Evolutionary conservation across 2,888 invertebrate genomes (phyloP), one percentile per base, ranked within the genome.

Genomic region (Nomada flava): DNA sequence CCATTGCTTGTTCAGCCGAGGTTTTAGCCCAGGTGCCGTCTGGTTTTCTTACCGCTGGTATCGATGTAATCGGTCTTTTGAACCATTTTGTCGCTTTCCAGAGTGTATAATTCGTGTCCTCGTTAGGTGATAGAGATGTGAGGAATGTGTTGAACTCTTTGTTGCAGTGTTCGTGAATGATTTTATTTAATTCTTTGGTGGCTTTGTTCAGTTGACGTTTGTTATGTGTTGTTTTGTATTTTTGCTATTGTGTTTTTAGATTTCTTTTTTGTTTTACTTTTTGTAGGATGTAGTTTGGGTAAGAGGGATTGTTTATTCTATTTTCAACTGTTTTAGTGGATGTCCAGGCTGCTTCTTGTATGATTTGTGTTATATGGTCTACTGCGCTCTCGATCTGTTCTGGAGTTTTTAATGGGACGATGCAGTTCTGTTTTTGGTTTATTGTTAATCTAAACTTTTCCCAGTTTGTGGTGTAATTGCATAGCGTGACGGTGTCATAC

Each of bases 231-330:
- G 42, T 69, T 29, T 67, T 76, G 20, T 26, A 10, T 18, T 20
- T n/a, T 67, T 71, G 59, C 53, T 60, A 70, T 26, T 42, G 0
- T 59, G 44, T 9, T 18, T 59, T 63, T 10, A 69, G 18, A 52
- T 69, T 72, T 0, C 42, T 57, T 71, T 68, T 67, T 15, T 59
- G 18, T 7, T 36, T 26, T 20, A 73, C 23, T 62, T 44, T 79
- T 26, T 50, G 11, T 53, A 50, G 23, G 4, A 75, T 60, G 4
- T 65, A 36, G 0, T 59, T 47, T 26, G 29, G 20, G 23, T 50
- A 59, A 15, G 20, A 26, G 26, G 2, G 26, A 2, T 67, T 20
- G 20, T 20, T 20, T 20, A 20, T 20, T 20, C 20, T 20, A 20
- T 20, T 20, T 20, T 20, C 20, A 20, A 20, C 20, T 20, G 20